Evolutionary conservation across 2,888 invertebrate genomes (phyloP).

Genomic region (Physocephala rufipes): DNA sequence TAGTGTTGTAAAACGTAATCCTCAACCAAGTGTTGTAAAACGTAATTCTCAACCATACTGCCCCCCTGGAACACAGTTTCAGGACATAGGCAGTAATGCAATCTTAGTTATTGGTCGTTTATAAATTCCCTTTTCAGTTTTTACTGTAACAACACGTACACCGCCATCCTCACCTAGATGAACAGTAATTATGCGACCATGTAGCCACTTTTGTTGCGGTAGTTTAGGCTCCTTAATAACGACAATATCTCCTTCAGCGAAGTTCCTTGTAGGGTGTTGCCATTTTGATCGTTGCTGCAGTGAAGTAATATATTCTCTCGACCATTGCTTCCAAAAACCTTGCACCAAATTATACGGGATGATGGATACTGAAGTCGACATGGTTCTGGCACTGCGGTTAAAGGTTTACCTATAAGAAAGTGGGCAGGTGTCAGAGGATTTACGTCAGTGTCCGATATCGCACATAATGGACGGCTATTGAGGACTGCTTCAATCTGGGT

Average conservation of each 20-base stretch:
- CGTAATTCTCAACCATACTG: too few relatives aligned
- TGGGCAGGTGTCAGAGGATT: neutral
- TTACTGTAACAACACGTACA: slow-evolving; percentile 31
- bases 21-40: too few relatives aligned
- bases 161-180: slow-evolving; percentile 40
- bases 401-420: neutral
- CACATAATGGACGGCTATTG: slow-evolving; percentile 35
- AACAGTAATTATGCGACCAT: slow-evolving; percentile 34
- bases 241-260: slow-evolving; percentile 7
- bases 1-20: too few relatives aligned
- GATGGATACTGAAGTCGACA: neutral
- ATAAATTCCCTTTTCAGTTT: slow-evolving; percentile 2
- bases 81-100: neutral
- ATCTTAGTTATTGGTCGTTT: neutral
- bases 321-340: slow-evolving; percentile 43
- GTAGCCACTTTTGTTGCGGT: neutral
- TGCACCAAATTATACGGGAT: slow-evolving; percentile 34
- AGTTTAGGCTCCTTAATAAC: slow-evolving; percentile 27
- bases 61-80: too few relatives aligned
- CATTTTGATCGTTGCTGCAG: slow-evolving; percentile 34
- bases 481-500: neutral
- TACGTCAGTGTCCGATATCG: neutral
- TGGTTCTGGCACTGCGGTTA: slow-evolving; percentile 36
- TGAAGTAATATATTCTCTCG: slow-evolving; percentile 28
- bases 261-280: neutral